A percentile compares a stretch with the other conserved stretches of the same genome.
Conservation (phyloP, 2,113 vertebrate species). For the Pundamilia nyererei region DNA sequence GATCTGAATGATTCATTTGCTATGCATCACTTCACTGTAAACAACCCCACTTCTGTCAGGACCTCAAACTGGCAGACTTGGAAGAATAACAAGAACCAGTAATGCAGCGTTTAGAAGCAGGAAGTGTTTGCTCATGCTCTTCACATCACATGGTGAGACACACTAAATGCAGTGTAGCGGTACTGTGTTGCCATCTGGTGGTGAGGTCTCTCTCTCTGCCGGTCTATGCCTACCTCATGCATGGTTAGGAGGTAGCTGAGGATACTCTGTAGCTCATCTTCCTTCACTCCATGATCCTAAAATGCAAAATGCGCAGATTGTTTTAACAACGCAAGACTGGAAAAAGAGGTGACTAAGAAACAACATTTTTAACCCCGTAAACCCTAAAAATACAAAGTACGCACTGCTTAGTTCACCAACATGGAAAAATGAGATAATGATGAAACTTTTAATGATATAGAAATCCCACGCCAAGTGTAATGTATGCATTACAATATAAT, state of each 20-base stretch:
- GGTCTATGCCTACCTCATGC: slow-evolving; percentile 82
- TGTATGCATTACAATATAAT: not conserved
- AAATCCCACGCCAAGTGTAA: not conserved
- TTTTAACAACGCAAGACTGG: not conserved
- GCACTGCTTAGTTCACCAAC: no score
- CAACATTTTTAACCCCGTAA: not conserved
- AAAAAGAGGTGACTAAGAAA: not conserved
- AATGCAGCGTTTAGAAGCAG: not conserved
- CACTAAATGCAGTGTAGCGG: not conserved
- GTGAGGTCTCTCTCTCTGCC: not conserved
- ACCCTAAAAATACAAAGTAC: not conserved
- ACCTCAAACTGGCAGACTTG: slow-evolving; percentile 11
- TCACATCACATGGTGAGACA: not conserved
- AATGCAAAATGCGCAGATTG: slow-evolving; percentile 25
- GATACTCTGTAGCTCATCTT: slow-evolving; percentile 95
- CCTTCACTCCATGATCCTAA: slow-evolving; percentile 92
- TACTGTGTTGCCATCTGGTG: slow-evolving; percentile 68
- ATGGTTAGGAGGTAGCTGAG: slow-evolving; percentile 96
- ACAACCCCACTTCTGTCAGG: slow-evolving; percentile 33
- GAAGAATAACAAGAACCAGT: slow-evolving; percentile 30
- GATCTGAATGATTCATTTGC: slow-evolving; percentile 33
- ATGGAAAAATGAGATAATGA: not conserved
- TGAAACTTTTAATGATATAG: not conserved
- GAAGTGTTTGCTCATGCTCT: not conserved
- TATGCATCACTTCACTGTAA: slow-evolving; percentile 34